Evolutionary conservation across 2,888 invertebrate genomes (phyloP).

Genomic region (Nymphalis c-album): DNA sequence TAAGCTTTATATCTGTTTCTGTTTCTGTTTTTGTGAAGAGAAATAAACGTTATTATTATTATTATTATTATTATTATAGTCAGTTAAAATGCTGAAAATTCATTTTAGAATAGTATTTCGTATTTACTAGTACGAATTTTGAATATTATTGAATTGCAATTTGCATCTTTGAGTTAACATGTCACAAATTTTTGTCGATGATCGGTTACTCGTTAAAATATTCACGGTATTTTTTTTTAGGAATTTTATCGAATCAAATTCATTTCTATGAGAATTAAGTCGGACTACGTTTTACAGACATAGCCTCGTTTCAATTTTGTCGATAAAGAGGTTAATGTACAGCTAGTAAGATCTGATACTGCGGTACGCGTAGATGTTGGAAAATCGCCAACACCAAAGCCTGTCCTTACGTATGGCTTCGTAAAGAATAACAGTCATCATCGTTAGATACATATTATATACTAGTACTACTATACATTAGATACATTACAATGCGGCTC

Average conservation of each 20-base stretch:
- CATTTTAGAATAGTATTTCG: constrained; percentile 5
- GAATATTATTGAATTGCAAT: constrained; percentile 1
- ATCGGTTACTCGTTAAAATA: not conserved
- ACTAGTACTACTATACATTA: not conserved
- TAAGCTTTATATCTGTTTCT: no score
- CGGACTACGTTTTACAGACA: constrained; percentile 8
- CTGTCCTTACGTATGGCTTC: not conserved
- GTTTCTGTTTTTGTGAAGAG: no score
- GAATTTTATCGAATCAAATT: not conserved
- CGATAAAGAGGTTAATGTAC: constrained; percentile 17
- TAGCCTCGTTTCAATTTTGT: constrained; percentile 18
- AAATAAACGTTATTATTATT: no score
- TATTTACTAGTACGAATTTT: not conserved
- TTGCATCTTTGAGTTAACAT: not conserved
- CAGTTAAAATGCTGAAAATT: constrained; percentile 4
- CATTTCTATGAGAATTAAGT: constrained; percentile 2
- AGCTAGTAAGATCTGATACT: constrained; percentile 5
- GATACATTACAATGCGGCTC: not conserved
- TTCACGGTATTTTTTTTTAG: not conserved
- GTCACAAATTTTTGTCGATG: not conserved
- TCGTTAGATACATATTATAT: not conserved
- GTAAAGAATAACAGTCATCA: not conserved
- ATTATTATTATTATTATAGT: constrained; percentile 6
- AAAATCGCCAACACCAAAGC: constrained; percentile 35
- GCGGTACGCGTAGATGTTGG: constrained; percentile 36